Conservation (phyloP, 2,797 vertebrate genomes). For the Epinephelus awoara region DNA sequence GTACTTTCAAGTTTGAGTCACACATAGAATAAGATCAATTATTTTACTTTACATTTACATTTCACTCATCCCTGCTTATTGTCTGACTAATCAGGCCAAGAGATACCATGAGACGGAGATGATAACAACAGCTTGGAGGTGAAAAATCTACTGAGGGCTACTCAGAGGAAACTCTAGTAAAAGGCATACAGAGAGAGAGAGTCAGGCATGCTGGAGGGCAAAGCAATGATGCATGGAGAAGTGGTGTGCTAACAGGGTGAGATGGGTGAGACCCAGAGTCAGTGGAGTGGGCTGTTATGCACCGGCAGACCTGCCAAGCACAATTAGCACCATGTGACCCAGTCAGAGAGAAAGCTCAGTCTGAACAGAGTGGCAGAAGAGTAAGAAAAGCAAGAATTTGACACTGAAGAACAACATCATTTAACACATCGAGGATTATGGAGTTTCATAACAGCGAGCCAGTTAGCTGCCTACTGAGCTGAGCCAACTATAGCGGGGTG, state of each 20-base stretch:
- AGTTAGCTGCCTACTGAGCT: background rate
- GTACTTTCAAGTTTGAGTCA: too few species aligned
- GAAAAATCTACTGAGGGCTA: background rate
- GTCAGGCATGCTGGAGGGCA: conserved; percentile 34
- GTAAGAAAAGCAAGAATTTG: conserved; percentile 49
- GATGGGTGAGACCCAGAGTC: conserved; percentile 66
- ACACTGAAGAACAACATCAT: conserved; percentile 17
- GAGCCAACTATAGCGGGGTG: conserved; percentile 5
- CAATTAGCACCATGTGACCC: conserved; percentile 84
- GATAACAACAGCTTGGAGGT: background rate
- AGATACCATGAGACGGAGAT: background rate
- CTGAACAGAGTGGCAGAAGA: conserved; percentile 31
- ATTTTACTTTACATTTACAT: too few species aligned
- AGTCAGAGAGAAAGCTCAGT: conserved; percentile 49
- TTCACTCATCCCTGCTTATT: background rate
- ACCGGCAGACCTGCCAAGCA: conserved; percentile 79
- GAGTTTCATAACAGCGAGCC: conserved; percentile 16
- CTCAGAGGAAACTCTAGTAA: background rate
- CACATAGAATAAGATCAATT: too few species aligned
- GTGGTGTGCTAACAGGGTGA: conserved; percentile 66
- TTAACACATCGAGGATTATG: conserved; percentile 30
- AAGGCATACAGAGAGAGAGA: conserved; percentile 24
- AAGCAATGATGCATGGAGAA: conserved; percentile 58
- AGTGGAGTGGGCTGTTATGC: conserved; percentile 71
- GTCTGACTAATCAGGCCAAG: background rate